Percentiles rank a stretch among this genome's conserved stretches.
These are phyloP conservation scores for Nipponacmea schrenckii DNA, from an alignment of 2,888 invertebrate species.

Conservation along the genomic window DNA sequence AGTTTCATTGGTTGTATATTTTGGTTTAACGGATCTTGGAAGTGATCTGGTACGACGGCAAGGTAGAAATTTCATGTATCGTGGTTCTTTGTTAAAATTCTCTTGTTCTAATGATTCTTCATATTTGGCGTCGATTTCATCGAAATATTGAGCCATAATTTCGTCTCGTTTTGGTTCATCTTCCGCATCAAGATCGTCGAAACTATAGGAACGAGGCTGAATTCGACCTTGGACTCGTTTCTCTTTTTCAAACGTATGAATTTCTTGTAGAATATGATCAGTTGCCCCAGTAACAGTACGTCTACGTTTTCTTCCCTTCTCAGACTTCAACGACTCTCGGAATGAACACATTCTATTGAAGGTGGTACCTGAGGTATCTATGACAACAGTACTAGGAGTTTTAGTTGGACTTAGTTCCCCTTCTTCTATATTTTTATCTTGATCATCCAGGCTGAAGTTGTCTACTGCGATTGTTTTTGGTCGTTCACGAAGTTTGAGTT, in stretches of 20 bases:
- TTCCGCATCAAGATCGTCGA: constrained; percentile 47
- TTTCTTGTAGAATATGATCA: constrained; percentile 51
- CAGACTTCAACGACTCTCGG: constrained; percentile 77
- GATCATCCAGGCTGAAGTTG: constrained; percentile 37
- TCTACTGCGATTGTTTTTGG: constrained; percentile 46
- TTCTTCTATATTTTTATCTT: constrained; percentile 27
- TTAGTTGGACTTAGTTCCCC: constrained; percentile 21
- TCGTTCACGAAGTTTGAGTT: constrained; percentile 36
- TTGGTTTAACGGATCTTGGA: constrained; percentile 50
- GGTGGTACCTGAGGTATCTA: constrained; percentile 87
- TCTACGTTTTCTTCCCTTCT: constrained; percentile 33
- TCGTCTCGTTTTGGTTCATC: constrained; percentile 42
- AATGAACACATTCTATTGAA: constrained; percentile 90
- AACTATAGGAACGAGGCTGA: constrained; percentile 51
- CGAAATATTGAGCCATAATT: constrained; percentile 52
- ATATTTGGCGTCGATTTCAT: constrained; percentile 56
- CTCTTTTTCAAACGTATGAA: constrained; percentile 51
- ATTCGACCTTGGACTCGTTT: constrained; percentile 34
- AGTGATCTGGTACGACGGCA: constrained; percentile 55
- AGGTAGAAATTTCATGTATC: constrained; percentile 51
- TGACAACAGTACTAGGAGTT: constrained; percentile 79
- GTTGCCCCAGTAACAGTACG: constrained; percentile 59
- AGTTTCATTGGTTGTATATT: not conserved
- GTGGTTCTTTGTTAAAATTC: constrained; percentile 42
- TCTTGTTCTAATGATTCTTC: constrained; percentile 53